Evolutionary conservation across 2,888 invertebrate genomes (phyloP), one percentile per base, ranked within the genome.

Genomic region (Epistrophe grossulariae): DNA sequence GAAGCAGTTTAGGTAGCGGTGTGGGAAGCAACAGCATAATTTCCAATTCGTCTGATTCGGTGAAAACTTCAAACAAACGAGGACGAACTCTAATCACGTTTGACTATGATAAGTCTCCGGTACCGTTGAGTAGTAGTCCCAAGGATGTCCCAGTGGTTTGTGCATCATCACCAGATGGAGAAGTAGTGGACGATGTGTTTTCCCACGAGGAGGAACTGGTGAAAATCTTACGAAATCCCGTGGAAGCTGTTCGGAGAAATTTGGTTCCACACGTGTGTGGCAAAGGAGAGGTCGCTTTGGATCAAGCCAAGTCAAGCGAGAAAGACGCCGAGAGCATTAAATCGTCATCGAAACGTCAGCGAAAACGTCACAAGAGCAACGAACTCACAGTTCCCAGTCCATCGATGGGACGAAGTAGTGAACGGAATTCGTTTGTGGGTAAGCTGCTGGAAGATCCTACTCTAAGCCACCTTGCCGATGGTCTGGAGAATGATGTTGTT

Each of bases 241-340:
- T 96, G 10, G 96, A 96, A 94, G 96, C 96, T 17, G 95, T 96
- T 5, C 94, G 94, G 90, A 94, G 95, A 89, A 96, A 96, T 92
- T 93, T 96, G 88, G 95, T 96, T 90, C 96, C 96, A 59, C 96
- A 96, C 91, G 95, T 96, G 72, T 96, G 96, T 92, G 96, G 96
- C 38, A 95, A 95, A 92, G 91, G 93, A 89, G 93, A 93, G 87
- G 89, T 50, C 1, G 8, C n/a, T 4, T 11, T 40, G 0, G 76
- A 71, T 2, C 76, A 74, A 38, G 9, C 59, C n/a, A 35, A 59
- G 28, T 31, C 68, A n/a, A 70, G 17, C 10, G 80, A 78, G 8
- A 55, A 24, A 15, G 60, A 40, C 1, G 15, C 8, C 17, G 84
- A 88, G 4, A 62, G 19, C 35, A 79, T 48, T 40, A 84, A 78